Base-by-base conservation (phyloP, 1,140 invertebrate genomes). In the Carcinoscorpius rotundicauda region DNA sequence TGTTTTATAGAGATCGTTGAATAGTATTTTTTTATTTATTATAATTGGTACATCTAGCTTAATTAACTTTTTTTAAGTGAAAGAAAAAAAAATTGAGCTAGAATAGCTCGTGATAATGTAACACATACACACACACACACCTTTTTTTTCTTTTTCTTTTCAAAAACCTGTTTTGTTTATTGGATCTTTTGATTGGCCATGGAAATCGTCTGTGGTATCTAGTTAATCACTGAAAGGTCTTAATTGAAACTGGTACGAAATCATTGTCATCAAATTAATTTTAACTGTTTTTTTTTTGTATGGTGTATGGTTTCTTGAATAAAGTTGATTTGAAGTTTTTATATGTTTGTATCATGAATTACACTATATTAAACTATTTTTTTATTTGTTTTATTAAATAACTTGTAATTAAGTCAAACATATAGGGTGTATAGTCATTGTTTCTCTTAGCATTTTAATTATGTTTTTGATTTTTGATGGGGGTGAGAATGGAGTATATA, bases 201-300 rank as follows among this genome's bases (percentile, higher is more conserved):
- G 29, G 29, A 29, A 29, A 29, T 29, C 0, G 29, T 29, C 29
- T 29, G 29, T 29, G 29, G 29, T 29, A 29, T 29, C 29, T 29
- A 29, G 0, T 57, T 87, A 86, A 86, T 87, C 77, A 77, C 65
- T 55, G 6, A 63, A 8, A 48, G 49, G 29, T 9, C 53, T 56
- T 3, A n/a, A 56, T 56, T 56, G 8, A 4, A n/a, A 9, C 11
- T n/a, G 11, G 53, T 9, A 56, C 8, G 8, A 9, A 9, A 56
- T 9, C 53, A 55, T 55, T 56, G 8, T 56, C 53, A 56, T 8
- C 3, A n/a, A 56, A 56, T 56, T 56, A 56, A 9, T 56, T 56
- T 56, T 56, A 56, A n/a, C 53, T 3, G 0, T 29, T 29, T 29
- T 29, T 29, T 29, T 29, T 2, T 29, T 29, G 29, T 29, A 29